These are phyloP conservation scores for Drusus annulatus DNA, from an alignment of 1,140 invertebrate genomes.

Conservation along the genomic window DNA sequence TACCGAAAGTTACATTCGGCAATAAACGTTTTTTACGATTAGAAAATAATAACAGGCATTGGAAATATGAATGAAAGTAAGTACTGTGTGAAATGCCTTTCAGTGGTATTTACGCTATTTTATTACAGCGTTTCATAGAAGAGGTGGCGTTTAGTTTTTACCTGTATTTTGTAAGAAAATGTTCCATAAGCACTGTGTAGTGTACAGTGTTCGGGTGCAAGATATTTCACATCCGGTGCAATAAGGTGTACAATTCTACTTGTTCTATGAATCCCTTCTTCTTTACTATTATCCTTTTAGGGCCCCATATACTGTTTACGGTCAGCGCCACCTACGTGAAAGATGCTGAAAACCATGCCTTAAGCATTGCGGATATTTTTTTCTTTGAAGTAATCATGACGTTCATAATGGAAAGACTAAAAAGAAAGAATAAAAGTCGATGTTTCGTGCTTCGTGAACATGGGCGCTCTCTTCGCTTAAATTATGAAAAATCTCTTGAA, in stretches of 20 bases:
- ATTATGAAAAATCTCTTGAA: too few relatives aligned
- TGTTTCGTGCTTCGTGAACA: too few relatives aligned
- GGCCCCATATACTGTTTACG: neutral
- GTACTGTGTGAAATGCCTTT: neutral
- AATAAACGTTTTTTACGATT: too few relatives aligned
- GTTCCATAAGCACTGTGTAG: neutral
- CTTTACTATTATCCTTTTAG: neutral
- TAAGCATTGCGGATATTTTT: too few relatives aligned
- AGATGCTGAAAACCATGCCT: neutral
- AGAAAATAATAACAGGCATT: neutral
- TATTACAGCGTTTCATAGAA: neutral
- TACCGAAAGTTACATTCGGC: too few relatives aligned
- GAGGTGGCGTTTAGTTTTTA: conserved; percentile 11
- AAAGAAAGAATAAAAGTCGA: too few relatives aligned
- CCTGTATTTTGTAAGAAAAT: neutral
- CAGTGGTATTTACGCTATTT: neutral
- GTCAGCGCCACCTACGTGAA: conserved; percentile 1
- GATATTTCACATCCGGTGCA: conserved; percentile 8
- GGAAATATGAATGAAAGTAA: conserved; percentile 24
- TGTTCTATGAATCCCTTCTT: neutral
- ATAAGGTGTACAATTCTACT: neutral
- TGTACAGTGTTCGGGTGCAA: neutral
- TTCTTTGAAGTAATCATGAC: too few relatives aligned
- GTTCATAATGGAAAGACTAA: too few relatives aligned
- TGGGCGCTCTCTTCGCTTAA: too few relatives aligned